Evolutionary conservation across 2,888 invertebrate species (phyloP), one percentile per base, ranked within the genome.

Genomic region (Marasmarcha lunaedactyla): DNA sequence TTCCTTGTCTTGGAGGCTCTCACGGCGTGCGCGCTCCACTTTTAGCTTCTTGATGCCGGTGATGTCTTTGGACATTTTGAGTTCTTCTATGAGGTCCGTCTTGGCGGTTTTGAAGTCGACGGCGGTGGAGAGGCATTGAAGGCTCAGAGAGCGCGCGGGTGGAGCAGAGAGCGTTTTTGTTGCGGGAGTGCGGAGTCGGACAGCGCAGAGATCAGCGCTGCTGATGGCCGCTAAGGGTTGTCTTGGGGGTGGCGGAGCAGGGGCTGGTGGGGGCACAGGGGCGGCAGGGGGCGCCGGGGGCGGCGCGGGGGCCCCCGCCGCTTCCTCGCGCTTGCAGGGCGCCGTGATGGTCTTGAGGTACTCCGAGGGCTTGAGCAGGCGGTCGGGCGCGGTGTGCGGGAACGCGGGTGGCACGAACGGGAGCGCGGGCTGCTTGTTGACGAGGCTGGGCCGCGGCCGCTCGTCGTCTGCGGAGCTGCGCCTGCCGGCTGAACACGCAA

Each of bases 341-440:
- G 87, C 85, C 59, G 87, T 91, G 74, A 95, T 93, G 64, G 94
- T 94, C 64, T 90, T 89, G 55, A 96, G 81, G 72, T 95, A 96
- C 78, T 96, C 95, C 46, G 94, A 95, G 40, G 95, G 96, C 64
- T 95, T 95, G 67, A 96, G 94, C 51, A 96, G 88, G 44, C 91
- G 89, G 74, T 94, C 91, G 44, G 92, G 88, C 60, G 91, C 90
- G 70, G 89, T 88, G 63, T 88, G 86, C 40, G 92, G 91, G 81
- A 96, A 96, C 73, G 93, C 92, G 42, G 96, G 95, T 44, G 95
- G 95, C 63, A 96, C 90, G 85, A 96, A 95, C 49, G 95, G 93
- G 51, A 94, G 84, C 52, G 89, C 93, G 66, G 93, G 87, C 71
- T 94, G 94, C 76, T 91, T 93, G 84, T 92, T 92, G 61, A 92